A percentile compares a stretch with the other conserved stretches of the same genome.
These are phyloP conservation scores for Dasypus novemcinctus DNA, from an alignment of 2,113 vertebrate genomes.

Conservation along the genomic window DNA sequence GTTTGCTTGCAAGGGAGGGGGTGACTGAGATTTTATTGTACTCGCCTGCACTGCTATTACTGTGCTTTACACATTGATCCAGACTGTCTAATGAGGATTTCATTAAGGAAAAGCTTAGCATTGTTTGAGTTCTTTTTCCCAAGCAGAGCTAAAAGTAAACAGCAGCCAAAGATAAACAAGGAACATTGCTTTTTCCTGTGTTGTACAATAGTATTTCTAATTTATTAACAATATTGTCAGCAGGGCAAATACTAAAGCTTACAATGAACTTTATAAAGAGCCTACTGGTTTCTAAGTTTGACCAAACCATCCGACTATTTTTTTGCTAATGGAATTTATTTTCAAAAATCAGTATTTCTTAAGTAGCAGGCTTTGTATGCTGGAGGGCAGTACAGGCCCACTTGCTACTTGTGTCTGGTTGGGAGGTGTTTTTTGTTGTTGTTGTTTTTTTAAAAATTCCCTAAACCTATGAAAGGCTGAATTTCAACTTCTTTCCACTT, in stretches of 20 bases:
- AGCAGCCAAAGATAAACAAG: conserved; percentile 73
- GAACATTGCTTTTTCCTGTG: conserved; percentile 70
- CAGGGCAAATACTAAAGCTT: conserved; percentile 61
- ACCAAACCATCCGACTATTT: conserved; percentile 59
- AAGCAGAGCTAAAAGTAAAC: conserved; percentile 65
- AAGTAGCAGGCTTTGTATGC: background rate
- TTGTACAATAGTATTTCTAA: conserved; percentile 74
- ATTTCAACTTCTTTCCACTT: conserved; percentile 37
- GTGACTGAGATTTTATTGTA: background rate
- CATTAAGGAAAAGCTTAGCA: conserved; percentile 60
- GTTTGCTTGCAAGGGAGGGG: background rate
- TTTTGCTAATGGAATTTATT: conserved; percentile 68
- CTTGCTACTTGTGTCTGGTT: background rate
- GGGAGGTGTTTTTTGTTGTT: background rate
- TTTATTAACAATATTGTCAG: conserved; percentile 71
- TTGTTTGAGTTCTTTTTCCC: conserved; percentile 71
- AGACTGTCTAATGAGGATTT: conserved; percentile 55
- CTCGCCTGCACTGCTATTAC: background rate
- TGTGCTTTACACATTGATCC: background rate
- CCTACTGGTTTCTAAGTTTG: conserved; percentile 54
- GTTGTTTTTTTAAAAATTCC: conserved; percentile 16
- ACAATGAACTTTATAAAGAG: conserved; percentile 67
- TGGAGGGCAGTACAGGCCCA: background rate
- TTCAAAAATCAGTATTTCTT: conserved; percentile 27
- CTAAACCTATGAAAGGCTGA: background rate